Conservation (phyloP, 2,888 invertebrate genomes). For the Temnothorax ravouxi region DNA sequence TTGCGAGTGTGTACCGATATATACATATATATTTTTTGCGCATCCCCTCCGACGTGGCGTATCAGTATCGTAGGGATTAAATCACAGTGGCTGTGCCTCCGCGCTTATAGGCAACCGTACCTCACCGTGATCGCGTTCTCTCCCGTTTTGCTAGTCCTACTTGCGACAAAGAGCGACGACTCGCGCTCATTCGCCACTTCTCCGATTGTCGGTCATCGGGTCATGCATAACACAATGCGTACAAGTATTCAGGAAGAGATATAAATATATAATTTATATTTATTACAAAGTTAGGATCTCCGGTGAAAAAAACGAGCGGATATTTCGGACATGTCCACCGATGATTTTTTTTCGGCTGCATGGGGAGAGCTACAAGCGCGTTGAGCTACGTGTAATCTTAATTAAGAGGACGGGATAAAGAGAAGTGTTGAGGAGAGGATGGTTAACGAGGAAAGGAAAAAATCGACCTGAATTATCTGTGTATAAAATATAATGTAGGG, state of each 20-base stretch:
- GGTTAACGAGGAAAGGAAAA: constrained; percentile 22
- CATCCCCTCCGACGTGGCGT: background rate
- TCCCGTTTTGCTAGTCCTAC: constrained; percentile 26
- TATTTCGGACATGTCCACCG: constrained; percentile 62
- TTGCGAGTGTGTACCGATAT: background rate
- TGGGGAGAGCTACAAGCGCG: background rate
- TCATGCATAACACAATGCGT: constrained; percentile 43
- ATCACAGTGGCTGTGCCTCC: constrained; percentile 70
- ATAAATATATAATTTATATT: constrained; percentile 58
- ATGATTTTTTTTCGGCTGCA: constrained; percentile 26
- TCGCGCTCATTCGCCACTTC: constrained; percentile 40
- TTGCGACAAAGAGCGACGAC: constrained; percentile 19
- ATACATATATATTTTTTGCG: constrained; percentile 41
- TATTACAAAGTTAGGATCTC: constrained; percentile 41
- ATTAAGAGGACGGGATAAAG: constrained; percentile 18
- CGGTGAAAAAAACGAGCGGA: background rate
- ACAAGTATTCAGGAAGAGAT: constrained; percentile 50
- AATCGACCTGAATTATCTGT: constrained; percentile 50
- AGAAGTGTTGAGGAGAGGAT: background rate
- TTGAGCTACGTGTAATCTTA: constrained; percentile 50
- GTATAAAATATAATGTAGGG: constrained; percentile 30
- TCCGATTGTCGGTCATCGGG: constrained; percentile 32
- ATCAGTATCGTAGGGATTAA: constrained; percentile 53
- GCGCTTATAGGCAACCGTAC: constrained; percentile 57
- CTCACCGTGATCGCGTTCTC: constrained; percentile 48